Evolutionary conservation across 2,113 vertebrate genomes (phyloP).

Genomic region (Chroicocephalus ridibundus): DNA sequence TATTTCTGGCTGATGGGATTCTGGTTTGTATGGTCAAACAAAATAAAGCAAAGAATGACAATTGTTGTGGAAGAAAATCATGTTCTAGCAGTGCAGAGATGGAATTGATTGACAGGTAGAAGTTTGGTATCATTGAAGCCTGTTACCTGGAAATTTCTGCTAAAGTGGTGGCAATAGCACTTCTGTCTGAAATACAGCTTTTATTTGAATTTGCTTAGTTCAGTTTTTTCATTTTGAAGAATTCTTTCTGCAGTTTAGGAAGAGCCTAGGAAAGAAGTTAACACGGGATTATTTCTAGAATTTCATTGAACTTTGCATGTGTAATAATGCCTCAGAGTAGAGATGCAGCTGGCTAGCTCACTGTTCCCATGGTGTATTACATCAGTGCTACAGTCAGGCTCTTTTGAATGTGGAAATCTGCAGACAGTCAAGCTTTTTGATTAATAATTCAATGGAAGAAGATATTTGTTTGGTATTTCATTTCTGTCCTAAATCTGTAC

Average conservation of each 20-base stretch:
- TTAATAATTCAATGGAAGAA: neutral
- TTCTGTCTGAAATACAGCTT: neutral
- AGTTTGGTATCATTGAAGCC: neutral
- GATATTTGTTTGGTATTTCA: neutral
- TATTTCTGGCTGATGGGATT: neutral
- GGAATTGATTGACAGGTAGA: neutral
- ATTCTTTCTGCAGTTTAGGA: neutral
- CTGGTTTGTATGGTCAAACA: neutral
- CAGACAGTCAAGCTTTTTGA: neutral
- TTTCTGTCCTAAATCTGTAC: neutral
- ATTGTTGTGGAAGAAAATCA: neutral
- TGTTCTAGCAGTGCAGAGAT: neutral
- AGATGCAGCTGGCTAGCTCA: slow-evolving; percentile 40
- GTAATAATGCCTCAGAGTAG: neutral
- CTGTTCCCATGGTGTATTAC: neutral
- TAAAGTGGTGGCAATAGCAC: neutral
- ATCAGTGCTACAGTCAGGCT: slow-evolving; percentile 26
- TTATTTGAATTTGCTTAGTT: neutral
- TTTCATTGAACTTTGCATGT: neutral
- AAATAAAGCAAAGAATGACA: neutral
- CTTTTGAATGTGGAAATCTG: neutral
- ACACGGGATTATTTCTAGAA: neutral
- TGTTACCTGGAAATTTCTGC: neutral
- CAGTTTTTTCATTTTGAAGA: neutral
- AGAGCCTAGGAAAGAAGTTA: neutral